Base-by-base conservation (phyloP, 2,113 vertebrate species). In the Steatornis caripensis region DNA sequence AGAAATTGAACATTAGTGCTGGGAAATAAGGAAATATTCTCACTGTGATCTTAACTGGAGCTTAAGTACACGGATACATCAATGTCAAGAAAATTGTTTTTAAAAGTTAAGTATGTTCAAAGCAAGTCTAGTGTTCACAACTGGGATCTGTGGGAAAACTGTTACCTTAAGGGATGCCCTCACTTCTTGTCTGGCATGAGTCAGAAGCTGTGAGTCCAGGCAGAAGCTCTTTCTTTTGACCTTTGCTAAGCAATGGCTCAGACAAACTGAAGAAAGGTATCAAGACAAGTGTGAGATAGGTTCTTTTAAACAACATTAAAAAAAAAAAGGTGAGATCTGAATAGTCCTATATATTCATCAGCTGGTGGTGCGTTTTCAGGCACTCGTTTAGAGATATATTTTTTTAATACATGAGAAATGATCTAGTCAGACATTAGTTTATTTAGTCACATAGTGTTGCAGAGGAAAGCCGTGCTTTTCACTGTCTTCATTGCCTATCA, bases 61-160 rank as follows among this genome's bases (percentile, higher is more conserved):
- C 62, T 82, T 93, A 92, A 95, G 90, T 89, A 75, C 51, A 74
- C 5, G 89, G 81, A 96, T 89, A 87, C 15, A 85, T 85, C 77
- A 95, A 93, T 84, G 86, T 92, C 75, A 84, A 77, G 60, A 80
- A 95, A 90, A 87, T 77, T 71, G 64, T 93, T 95, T 95, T 95
- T 87, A 84, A 55, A 94, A 81, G 57, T 84, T 75, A 75, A 87
- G 39, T 70, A 71, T 6, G 11, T 66, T 94, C 76, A 91, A 94
- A 85, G 18, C n/a, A 77, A 93, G 58, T 45, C 48, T 88, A 24
- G 41, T n/a, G 29, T 58, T 90, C 58, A 48, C 60, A 78, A 61
- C 43, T 60, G 24, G 11, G 11, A 89, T 95, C 75, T 90, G 54
- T 89, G 77, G 83, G 90, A 96, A 96, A 95, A 43, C 34, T 21